Percentiles rank a stretch among this genome's conserved stretches.
These are phyloP conservation scores for Sicus ferrugineus DNA, from an alignment of 2,888 invertebrate genomes.

Conservation along the genomic window DNA sequence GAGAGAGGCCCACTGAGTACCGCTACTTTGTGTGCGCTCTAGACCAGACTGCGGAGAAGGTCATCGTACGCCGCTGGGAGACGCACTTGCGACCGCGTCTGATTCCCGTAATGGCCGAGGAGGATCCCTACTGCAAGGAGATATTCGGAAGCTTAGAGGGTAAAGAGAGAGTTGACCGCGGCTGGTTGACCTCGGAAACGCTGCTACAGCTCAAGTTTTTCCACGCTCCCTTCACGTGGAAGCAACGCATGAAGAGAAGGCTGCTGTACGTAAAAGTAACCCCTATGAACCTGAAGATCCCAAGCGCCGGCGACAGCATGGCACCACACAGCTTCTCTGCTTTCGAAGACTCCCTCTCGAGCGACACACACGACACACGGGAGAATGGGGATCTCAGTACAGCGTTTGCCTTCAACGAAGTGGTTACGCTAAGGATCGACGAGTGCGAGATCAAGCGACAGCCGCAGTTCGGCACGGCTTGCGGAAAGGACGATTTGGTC, in stretches of 20 bases:
- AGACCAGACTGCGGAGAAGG: slow-evolving; percentile 67
- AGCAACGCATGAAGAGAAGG: slow-evolving; percentile 74
- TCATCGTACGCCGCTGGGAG: slow-evolving; percentile 82
- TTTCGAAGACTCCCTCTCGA: slow-evolving; percentile 72
- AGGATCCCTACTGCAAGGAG: slow-evolving; percentile 61
- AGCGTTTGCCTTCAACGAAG: slow-evolving; percentile 69
- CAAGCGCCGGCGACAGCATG: slow-evolving; percentile 53
- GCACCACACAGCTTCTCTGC: slow-evolving; percentile 41
- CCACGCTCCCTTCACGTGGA: slow-evolving; percentile 80
- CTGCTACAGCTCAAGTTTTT: slow-evolving; percentile 84
- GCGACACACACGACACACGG: slow-evolving; percentile 67
- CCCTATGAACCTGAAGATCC: slow-evolving; percentile 73
- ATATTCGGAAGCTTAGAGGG: slow-evolving; percentile 71
- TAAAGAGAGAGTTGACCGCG: slow-evolving; percentile 72
- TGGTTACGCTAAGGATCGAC: slow-evolving; percentile 75
- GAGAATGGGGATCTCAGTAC: slow-evolving; percentile 66
- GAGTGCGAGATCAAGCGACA: slow-evolving; percentile 74
- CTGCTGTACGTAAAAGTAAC: slow-evolving; percentile 78
- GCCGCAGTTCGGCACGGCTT: slow-evolving; percentile 83
- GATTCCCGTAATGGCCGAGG: slow-evolving; percentile 65
- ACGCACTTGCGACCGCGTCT: slow-evolving; percentile 75
- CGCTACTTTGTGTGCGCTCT: slow-evolving; percentile 79
- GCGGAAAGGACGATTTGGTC: slow-evolving; percentile 76
- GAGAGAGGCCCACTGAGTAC: slow-evolving; percentile 73
- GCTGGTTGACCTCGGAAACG: slow-evolving; percentile 87